A percentile compares a stretch with the other conserved stretches of the same genome.
Evolutionary conservation across 2,113 vertebrate species (phyloP).

Genomic region (Elachura formosa): DNA sequence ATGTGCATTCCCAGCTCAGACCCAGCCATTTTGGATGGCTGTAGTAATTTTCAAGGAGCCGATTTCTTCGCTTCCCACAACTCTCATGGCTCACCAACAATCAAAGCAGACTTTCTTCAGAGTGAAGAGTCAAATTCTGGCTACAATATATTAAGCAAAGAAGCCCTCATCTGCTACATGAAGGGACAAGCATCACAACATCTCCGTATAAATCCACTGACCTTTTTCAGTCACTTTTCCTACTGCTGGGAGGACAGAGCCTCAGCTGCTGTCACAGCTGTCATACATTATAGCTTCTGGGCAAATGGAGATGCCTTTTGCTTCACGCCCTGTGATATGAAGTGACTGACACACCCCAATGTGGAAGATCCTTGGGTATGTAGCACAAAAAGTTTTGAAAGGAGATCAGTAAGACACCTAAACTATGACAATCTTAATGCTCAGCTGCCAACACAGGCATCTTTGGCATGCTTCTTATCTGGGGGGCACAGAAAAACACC

Average conservation of each 20-base stretch:
- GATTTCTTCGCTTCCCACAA: accelerated
- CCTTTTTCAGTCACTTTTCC: not conserved
- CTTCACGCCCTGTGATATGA: not conserved
- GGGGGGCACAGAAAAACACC: not conserved
- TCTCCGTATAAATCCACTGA: not conserved
- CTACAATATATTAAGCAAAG: not conserved
- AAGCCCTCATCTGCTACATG: not conserved
- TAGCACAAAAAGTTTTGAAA: not conserved
- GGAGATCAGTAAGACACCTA: not conserved
- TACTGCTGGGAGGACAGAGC: not conserved
- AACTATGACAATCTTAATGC: not conserved
- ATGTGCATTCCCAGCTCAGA: not conserved
- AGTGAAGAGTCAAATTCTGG: not conserved
- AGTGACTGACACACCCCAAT: not conserved
- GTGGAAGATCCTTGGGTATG: not conserved
- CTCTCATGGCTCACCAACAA: not conserved
- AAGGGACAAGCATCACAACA: not conserved
- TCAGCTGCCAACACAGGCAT: not conserved
- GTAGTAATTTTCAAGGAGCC: not conserved
- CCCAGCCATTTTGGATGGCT: not conserved
- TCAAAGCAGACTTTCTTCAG: not conserved
- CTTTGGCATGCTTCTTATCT: not conserved
- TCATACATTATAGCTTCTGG: not conserved
- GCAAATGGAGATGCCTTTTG: not conserved
- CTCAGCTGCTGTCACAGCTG: conserved; percentile 8